These are phyloP conservation scores for Addax nasomaculatus DNA, from an alignment of 2,113 vertebrate species.

Conservation along the genomic window DNA sequence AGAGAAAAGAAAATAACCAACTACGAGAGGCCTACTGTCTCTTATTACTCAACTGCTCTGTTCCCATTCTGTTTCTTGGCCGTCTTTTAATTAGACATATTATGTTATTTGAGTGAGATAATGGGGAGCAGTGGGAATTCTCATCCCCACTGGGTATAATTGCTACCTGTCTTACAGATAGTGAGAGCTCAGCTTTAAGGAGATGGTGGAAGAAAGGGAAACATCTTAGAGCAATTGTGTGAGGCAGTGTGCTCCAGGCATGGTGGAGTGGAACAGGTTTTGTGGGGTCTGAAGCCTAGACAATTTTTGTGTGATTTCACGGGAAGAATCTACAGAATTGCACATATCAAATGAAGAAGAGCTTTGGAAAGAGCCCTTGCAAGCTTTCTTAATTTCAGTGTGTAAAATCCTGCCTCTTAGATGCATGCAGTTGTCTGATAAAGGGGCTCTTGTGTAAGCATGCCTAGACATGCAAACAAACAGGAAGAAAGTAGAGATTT, in stretches of 20 bases:
- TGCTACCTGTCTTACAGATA: constrained; percentile 63
- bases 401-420: neutral
- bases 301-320: neutral
- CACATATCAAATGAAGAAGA: neutral
- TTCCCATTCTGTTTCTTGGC: constrained; percentile 64
- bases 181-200: constrained; percentile 9
- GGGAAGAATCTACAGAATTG: neutral
- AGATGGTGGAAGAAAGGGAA: constrained; percentile 9
- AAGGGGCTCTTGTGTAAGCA: neutral
- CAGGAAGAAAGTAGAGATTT: neutral
- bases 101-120: constrained; percentile 69
- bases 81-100: constrained; percentile 73
- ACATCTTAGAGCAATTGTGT: neutral
- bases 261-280: neutral
- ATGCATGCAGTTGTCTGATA: neutral
- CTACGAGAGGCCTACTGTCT: constrained; percentile 36
- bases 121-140: constrained; percentile 66
- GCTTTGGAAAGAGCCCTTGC: neutral
- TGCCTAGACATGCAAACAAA: neutral
- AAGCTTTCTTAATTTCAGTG: neutral
- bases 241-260: neutral
- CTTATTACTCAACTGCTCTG: constrained; percentile 60
- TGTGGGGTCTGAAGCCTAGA: neutral
- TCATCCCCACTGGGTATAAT: constrained; percentile 68
- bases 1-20: constrained; percentile 68